Evolutionary conservation across 2,888 invertebrate genomes (phyloP).

Genomic region (Phymatocera aterrima): DNA sequence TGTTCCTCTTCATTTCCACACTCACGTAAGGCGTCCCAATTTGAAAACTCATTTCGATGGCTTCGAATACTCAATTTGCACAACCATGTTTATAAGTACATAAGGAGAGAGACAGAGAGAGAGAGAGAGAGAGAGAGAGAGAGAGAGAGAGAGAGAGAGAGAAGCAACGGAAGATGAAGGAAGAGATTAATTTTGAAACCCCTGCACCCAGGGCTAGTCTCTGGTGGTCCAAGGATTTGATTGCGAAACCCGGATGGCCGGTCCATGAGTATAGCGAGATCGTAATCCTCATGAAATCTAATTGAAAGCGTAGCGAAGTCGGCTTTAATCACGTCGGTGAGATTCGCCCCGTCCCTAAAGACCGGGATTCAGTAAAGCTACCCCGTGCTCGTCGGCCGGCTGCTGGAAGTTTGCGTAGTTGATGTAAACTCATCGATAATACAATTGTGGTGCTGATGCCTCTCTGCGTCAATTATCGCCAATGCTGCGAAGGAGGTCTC

Average conservation of each 20-base stretch:
- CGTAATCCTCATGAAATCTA: constrained; percentile 44
- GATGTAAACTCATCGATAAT: neutral
- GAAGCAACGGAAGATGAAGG: neutral
- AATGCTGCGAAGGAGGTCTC: neutral
- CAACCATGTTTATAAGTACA: neutral
- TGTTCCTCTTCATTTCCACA: neutral
- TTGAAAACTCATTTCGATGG: neutral
- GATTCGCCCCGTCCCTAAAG: neutral
- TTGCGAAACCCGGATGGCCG: constrained; percentile 37
- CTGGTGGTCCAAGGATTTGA: constrained; percentile 35
- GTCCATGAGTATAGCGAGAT: constrained; percentile 27
- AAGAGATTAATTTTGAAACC: constrained; percentile 36
- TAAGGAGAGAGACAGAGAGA: neutral
- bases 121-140: neutral
- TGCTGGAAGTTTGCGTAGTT: neutral
- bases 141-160: neutral
- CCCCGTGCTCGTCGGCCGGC: neutral
- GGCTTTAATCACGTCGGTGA: constrained; percentile 33
- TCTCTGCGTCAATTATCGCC: neutral
- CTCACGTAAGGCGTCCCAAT: neutral
- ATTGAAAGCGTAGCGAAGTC: constrained; percentile 45
- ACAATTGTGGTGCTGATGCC: neutral
- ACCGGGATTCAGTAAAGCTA: neutral
- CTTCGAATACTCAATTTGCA: neutral
- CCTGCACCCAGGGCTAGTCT: constrained; percentile 11